Conservation (phyloP, 1,140 invertebrate species). For the Apocrypta bakeri region DNA sequence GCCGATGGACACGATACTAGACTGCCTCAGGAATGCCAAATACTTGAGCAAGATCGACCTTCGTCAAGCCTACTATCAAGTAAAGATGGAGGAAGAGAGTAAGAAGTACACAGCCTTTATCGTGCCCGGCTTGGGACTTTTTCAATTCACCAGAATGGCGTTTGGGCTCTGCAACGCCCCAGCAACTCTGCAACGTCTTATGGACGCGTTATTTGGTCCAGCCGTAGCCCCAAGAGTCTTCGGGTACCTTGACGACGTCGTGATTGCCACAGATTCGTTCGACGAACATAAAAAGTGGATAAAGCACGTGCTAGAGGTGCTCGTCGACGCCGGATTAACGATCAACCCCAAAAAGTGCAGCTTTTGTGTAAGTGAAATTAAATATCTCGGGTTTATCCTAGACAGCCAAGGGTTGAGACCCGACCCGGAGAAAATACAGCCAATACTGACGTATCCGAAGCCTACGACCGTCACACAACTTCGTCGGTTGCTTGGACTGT, state of each 20-base stretch:
- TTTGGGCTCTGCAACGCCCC: constrained; percentile 59
- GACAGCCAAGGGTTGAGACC: constrained; percentile 9
- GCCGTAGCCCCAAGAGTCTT: constrained; percentile 53
- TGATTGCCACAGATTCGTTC: constrained; percentile 62
- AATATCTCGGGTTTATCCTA: constrained; percentile 40
- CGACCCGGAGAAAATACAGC: constrained; percentile 30
- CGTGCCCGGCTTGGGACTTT: constrained; percentile 58
- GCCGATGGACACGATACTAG: background rate
- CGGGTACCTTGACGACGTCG: constrained; percentile 65
- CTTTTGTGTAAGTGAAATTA: constrained; percentile 6
- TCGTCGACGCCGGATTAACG: background rate
- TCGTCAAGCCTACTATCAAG: background rate
- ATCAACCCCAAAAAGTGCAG: constrained; percentile 39
- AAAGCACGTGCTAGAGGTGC: too few relatives aligned
- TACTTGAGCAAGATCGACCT: background rate
- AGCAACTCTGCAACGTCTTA: constrained; percentile 34
- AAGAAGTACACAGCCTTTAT: constrained; percentile 58
- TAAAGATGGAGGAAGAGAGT: background rate
- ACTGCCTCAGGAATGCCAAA: background rate
- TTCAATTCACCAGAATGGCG: constrained; percentile 59
- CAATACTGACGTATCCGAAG: background rate
- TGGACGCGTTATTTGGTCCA: constrained; percentile 59
- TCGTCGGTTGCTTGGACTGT: constrained; percentile 56
- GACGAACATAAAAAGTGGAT: too few relatives aligned
- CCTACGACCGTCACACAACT: background rate